Evolutionary conservation across 2,113 vertebrate genomes (phyloP).

Genomic region (cat (Felis catus)): DNA sequence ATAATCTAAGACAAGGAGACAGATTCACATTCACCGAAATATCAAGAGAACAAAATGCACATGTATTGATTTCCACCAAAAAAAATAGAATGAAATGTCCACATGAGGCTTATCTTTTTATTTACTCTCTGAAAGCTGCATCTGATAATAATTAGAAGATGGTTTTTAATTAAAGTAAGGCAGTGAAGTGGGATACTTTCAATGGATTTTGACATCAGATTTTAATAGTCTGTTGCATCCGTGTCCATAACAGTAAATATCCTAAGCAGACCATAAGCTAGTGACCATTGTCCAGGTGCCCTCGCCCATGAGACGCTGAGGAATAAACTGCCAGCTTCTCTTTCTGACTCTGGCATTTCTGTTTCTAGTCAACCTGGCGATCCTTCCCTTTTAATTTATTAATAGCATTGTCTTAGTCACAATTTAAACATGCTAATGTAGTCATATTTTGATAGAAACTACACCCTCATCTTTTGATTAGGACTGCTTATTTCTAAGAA

Average conservation of each 20-base stretch:
- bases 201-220: not conserved
- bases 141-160: not conserved
- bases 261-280: not conserved
- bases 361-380: not conserved
- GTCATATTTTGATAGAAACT: not conserved
- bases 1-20: not conserved
- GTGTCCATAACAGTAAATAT: not conserved
- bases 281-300: not conserved
- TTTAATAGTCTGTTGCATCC: not conserved
- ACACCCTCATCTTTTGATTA: not conserved
- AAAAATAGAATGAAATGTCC: not conserved
- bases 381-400: not conserved
- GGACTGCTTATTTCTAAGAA: slow-evolving; percentile 43
- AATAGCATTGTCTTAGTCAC: not conserved
- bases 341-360: not conserved
- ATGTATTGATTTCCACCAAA: not conserved
- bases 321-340: not conserved
- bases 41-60: not conserved
- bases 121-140: not conserved
- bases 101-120: not conserved
- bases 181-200: not conserved
- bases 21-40: not conserved
- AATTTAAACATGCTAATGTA: not conserved
- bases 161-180: not conserved
- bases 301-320: not conserved